Evolutionary conservation across 2,797 vertebrate species (phyloP).

Genomic region (Otolemur crassicaudatus): DNA sequence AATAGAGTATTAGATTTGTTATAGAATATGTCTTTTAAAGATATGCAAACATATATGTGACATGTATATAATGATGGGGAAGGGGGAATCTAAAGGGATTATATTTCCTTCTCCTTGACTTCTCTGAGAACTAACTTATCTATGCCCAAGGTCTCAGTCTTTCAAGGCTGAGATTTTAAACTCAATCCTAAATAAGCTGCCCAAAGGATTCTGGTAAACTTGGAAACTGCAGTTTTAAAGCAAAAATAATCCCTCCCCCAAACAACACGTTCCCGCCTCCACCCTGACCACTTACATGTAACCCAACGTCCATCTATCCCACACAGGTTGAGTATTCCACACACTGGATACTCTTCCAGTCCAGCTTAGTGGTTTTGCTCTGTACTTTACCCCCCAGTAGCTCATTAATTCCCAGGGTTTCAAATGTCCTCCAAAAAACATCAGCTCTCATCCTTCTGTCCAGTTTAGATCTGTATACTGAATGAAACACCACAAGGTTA

Average conservation of each 20-base stretch:
- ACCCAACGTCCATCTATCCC: too few relatives aligned
- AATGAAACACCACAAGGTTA: background rate
- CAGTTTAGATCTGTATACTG: background rate
- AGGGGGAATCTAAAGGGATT: background rate
- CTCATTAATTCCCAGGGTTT: background rate
- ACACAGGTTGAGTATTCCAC: background rate
- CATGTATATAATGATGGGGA: background rate
- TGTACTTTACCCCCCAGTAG: background rate
- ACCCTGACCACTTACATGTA: background rate
- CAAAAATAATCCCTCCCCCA: background rate
- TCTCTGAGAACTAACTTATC: background rate
- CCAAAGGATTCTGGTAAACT: background rate
- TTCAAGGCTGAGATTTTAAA: background rate
- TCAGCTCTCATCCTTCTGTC: background rate
- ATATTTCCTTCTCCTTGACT: background rate
- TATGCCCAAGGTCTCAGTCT: background rate
- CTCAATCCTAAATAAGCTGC: background rate
- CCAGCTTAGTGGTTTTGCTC: background rate
- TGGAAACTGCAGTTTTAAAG: background rate
- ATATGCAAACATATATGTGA: background rate
- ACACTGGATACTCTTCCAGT: background rate
- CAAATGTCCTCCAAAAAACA: background rate
- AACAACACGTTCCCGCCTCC: background rate
- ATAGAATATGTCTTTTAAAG: slow-evolving; percentile 27
- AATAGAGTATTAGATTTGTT: background rate